Evolutionary conservation across 2,888 invertebrate species (phyloP), one percentile per base, ranked within the genome.

Genomic region (Octonoba sinensis): DNA sequence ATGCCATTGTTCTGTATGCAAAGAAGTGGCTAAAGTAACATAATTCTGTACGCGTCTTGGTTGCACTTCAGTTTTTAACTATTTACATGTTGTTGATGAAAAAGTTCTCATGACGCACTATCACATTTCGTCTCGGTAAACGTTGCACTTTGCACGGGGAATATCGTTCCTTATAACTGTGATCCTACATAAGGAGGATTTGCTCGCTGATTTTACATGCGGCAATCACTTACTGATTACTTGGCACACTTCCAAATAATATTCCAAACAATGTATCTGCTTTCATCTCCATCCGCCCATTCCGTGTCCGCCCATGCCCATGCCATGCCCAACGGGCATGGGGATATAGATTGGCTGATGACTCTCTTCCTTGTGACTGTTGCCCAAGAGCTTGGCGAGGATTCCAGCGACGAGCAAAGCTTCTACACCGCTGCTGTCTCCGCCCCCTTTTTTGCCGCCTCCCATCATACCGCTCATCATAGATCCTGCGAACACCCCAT

Each of bases 361-460:
- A 6, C 18, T 8, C 18, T 51, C 49, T 1, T 64, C 62, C 1
- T 44, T 16, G 1, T 47, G 27, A 18, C n/a, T 69, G 22, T 18
- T 24, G 16, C 65, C 47, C n/a, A 78, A 44, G 3, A 78, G 46
- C 47, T 78, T 78, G 0, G 78, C 71, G 4, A 78, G 46, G 47
- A 78, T 49, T 36, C 78, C 78, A 22, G 78, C 78, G 16, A 72
- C 78, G n/a, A 78, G 49, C 51, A 78, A 49, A 4, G 78, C 49
- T 66, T 78, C 78, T 3, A 78, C 51, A 15, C 59, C 71, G 13
- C 71, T 70, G 64, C 15, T 54, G 11, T 60, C 71, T 4, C 71
- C 71, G 18, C 51, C 49, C 20, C 64, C 64, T 18, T 64, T 64
- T 20, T 78, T 78, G 8, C 56, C 24, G 6, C 64, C 70, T 1